Percentiles rank a stretch among this genome's conserved stretches.
Conservation (phyloP, 1,140 invertebrate genomes). For the Bombus waltoni region DNA sequence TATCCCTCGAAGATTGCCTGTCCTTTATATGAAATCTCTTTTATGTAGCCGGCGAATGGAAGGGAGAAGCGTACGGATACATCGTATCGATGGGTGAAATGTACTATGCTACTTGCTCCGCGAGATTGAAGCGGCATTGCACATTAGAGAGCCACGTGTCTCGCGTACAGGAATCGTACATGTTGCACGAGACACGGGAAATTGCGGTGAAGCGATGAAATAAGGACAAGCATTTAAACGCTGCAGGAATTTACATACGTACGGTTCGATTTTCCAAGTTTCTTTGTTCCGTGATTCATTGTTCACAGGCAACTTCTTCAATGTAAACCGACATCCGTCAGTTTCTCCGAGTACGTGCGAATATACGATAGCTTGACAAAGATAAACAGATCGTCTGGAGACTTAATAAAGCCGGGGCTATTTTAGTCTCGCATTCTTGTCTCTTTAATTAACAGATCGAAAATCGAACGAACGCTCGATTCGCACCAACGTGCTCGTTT, state of each 20-base stretch:
- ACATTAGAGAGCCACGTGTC: background rate
- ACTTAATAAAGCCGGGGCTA: background rate
- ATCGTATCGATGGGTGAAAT: constrained; percentile 8
- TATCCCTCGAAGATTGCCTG: constrained; percentile 38
- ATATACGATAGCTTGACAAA: background rate
- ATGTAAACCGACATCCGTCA: background rate
- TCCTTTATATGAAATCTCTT: constrained; percentile 29
- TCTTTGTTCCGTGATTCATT: background rate
- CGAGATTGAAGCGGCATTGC: constrained; percentile 4
- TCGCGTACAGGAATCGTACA: background rate
- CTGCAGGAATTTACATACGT: background rate
- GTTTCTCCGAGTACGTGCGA: too few relatives aligned
- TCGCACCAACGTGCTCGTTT: background rate
- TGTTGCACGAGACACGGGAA: background rate
- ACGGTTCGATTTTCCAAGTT: constrained; percentile 8
- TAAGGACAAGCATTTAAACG: background rate
- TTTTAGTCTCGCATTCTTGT: background rate
- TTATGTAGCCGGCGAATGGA: constrained; percentile 5
- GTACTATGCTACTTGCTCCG: background rate
- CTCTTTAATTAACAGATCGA: background rate
- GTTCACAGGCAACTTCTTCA: background rate
- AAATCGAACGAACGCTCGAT: background rate
- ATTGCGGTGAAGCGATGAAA: background rate
- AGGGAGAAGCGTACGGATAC: background rate
- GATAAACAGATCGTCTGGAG: background rate